Percentiles rank a stretch among this genome's conserved stretches.
These are phyloP conservation scores for Erannis defoliaria DNA, from an alignment of 2,888 invertebrate species.

Conservation along the genomic window DNA sequence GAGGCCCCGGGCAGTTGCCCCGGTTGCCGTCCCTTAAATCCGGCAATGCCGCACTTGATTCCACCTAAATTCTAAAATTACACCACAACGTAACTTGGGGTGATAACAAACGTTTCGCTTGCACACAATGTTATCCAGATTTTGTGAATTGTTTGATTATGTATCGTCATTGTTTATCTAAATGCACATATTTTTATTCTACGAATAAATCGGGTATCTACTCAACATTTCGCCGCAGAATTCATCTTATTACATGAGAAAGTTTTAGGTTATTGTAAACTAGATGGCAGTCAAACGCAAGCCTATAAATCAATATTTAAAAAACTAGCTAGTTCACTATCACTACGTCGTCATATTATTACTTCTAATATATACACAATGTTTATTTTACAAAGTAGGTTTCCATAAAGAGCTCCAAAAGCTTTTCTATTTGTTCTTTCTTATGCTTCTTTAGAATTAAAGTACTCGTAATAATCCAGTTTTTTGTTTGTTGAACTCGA, in stretches of 20 bases:
- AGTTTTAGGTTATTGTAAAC: too few species aligned
- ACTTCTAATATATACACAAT: too few species aligned
- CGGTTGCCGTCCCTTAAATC: too few species aligned
- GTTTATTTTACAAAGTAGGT: too few species aligned
- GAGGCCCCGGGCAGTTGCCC: too few species aligned
- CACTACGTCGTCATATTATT: too few species aligned
- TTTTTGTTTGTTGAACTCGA: background rate
- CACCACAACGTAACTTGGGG: conserved; percentile 39
- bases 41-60: conserved; percentile 19
- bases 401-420: background rate
- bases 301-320: too few species aligned
- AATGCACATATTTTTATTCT: conserved; percentile 23
- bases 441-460: background rate
- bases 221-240: too few species aligned
- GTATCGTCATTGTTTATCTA: conserved; percentile 26
- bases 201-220: background rate
- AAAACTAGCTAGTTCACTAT: too few species aligned
- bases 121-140: conserved; percentile 38
- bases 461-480: background rate
- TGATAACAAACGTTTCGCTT: conserved; percentile 39
- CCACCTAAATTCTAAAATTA: conserved; percentile 42
- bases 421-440: background rate
- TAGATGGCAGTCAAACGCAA: too few species aligned
- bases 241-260: too few species aligned
- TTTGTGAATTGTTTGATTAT: conserved; percentile 33